phyloP scores from a whole-genome alignment of 1,140 invertebrate species.

The Nebria ingens region DNA sequence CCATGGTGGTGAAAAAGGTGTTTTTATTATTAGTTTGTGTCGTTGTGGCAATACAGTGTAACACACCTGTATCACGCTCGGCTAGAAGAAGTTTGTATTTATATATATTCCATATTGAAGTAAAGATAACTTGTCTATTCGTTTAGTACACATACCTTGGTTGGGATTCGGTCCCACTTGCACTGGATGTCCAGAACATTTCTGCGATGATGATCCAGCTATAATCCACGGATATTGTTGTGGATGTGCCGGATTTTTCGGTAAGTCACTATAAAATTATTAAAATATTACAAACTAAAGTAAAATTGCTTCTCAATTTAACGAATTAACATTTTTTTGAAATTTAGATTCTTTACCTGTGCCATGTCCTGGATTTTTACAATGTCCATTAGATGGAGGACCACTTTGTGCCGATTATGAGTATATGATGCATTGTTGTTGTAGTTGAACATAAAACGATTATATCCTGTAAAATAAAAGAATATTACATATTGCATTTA shows the following conservation, averaged over 20 bases:
- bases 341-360: conserved; percentile 43
- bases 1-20: no score
- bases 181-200: conserved; percentile 42
- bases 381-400: conserved; percentile 42
- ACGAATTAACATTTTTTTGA: neutral
- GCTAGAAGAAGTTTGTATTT: neutral
- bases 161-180: conserved; percentile 38
- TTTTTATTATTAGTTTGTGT: neutral
- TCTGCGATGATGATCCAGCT: conserved; percentile 48
- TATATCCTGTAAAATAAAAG: no score
- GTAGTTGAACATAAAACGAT: no score
- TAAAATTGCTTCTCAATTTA: neutral
- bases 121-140: no score
- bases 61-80: neutral
- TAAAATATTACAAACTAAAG: neutral
- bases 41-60: neutral
- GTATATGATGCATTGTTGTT: conserved; percentile 49
- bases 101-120: no score
- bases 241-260: conserved; percentile 43
- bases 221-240: conserved; percentile 51
- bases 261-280: conserved; percentile 29
- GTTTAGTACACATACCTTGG: conserved; percentile 25
- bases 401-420: conserved; percentile 45
- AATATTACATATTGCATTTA: no score
- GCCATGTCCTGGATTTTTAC: conserved; percentile 37